Evolutionary conservation across 2,113 vertebrate species (phyloP), one percentile per base, ranked within the genome.

Genomic region (Agelaius phoeniceus): DNA sequence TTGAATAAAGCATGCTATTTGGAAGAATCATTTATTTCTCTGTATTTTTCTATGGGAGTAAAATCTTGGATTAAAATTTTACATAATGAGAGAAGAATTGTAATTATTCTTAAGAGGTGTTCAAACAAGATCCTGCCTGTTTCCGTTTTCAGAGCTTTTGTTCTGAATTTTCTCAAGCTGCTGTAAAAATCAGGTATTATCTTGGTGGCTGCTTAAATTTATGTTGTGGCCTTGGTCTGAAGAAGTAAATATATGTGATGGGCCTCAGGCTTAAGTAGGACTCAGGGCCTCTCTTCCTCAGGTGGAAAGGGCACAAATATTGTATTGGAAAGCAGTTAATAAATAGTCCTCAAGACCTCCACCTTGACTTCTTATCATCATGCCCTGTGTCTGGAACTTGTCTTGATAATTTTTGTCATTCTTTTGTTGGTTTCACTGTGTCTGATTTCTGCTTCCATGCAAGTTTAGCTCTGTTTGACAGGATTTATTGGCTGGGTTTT

Each of bases 371-470:
- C 15, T 74, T 62, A 19, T 9, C 10, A 33, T 35, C 21, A 46
- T 28, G 2, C 4, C 3, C 14, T 48, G 7, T 1, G 0, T 3
- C 11, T 54, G 37, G 26, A 82, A 81, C 5, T 18, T 6, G 0
- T 58, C 20, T n/a, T 44, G 14, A 10, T 43, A 4, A 5, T 48
- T n/a, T 48, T 31, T 72, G 57, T 49, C 31, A 3, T 39, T 43
- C 10, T 57, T 80, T 77, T 61, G 31, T 18, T 71, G 7, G 2
- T 39, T n/a, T 74, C 2, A 4, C 5, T 6, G 6, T 33, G 35
- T 51, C 20, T 65, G 12, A 19, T 73, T 84, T 33, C 15, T 68
- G 9, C 1, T 76, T 83, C 15, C 15, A 19, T 10, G 11, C 3
- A 55, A 62, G 62, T 7, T 35, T 72, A 59, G 0, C 10, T 44